phyloP scores from a whole-genome alignment of 2,113 vertebrate genomes.

The Sceloporus undulatus region DNA sequence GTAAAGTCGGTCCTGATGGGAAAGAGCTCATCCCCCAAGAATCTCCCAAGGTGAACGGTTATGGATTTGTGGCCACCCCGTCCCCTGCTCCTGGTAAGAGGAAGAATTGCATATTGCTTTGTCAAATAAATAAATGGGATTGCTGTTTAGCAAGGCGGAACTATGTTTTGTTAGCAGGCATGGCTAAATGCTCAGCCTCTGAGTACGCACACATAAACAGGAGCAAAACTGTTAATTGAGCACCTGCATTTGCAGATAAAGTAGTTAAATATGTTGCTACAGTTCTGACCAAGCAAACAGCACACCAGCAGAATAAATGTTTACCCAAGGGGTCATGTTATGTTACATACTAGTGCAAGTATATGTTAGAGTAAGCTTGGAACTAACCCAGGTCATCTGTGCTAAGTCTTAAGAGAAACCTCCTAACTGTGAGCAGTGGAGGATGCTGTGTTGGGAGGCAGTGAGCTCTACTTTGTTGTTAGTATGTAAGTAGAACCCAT shows the following conservation, averaged over 20 bases:
- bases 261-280: not conserved
- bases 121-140: not conserved
- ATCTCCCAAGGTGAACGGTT: slow-evolving; percentile 93
- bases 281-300: not conserved
- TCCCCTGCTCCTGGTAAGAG: slow-evolving; percentile 93
- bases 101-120: not conserved
- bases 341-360: too few species aligned
- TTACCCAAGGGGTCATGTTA: not conserved
- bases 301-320: not conserved
- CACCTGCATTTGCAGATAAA: too few species aligned
- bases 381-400: not conserved
- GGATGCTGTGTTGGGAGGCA: not conserved
- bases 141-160: not conserved
- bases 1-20: slow-evolving; percentile 96
- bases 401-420: not conserved
- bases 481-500: too few species aligned
- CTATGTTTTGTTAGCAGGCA: not conserved
- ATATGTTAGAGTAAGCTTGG: not conserved
- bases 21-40: slow-evolving; percentile 97
- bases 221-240: not conserved
- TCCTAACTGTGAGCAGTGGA: not conserved
- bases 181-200: not conserved
- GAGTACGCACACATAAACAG: too few species aligned
- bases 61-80: slow-evolving; percentile 89
- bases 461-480: not conserved